These are phyloP conservation scores for Diuraphis noxia DNA, from an alignment of 1,140 invertebrate genomes.

Conservation along the genomic window DNA sequence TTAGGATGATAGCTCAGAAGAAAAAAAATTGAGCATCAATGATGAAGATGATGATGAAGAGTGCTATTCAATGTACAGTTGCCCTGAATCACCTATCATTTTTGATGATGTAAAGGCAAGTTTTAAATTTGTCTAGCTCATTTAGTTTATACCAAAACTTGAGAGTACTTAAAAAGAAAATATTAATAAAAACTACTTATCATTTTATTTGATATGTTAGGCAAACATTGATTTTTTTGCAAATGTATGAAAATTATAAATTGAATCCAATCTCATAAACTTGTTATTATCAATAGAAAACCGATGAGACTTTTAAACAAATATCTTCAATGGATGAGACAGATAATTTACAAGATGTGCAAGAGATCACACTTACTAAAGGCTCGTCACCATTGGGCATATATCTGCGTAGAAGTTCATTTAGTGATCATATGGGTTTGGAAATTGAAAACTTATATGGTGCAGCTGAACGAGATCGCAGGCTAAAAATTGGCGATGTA, in stretches of 20 bases:
- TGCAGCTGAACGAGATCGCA: slow-evolving; percentile 21
- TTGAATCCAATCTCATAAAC: background rate
- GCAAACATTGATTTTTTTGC: too few relatives aligned
- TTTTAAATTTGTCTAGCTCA: slow-evolving; percentile 23
- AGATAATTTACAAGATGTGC: slow-evolving; percentile 15
- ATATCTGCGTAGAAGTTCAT: slow-evolving; percentile 43
- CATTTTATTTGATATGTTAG: background rate
- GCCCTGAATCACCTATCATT: slow-evolving; percentile 57
- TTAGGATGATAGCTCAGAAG: slow-evolving; percentile 50
- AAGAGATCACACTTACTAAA: slow-evolving; percentile 36
- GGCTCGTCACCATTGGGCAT: slow-evolving; percentile 41
- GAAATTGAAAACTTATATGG: slow-evolving; percentile 37
- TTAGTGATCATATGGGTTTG: slow-evolving; percentile 39
- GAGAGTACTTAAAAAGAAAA: background rate
- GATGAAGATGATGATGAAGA: slow-evolving; percentile 57
- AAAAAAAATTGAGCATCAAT: slow-evolving; percentile 30
- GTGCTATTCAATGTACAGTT: slow-evolving; percentile 60
- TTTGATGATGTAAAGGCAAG: slow-evolving; percentile 36
- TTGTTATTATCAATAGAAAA: slow-evolving; percentile 41
- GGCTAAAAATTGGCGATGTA: slow-evolving; percentile 35
- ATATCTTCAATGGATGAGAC: background rate
- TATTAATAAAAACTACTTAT: background rate
- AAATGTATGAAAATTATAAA: background rate
- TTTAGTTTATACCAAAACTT: background rate
- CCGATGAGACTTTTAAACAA: slow-evolving; percentile 16